These are phyloP conservation scores for Bovichtus variegatus DNA, from an alignment of 2,797 vertebrate species.

Conservation along the genomic window DNA sequence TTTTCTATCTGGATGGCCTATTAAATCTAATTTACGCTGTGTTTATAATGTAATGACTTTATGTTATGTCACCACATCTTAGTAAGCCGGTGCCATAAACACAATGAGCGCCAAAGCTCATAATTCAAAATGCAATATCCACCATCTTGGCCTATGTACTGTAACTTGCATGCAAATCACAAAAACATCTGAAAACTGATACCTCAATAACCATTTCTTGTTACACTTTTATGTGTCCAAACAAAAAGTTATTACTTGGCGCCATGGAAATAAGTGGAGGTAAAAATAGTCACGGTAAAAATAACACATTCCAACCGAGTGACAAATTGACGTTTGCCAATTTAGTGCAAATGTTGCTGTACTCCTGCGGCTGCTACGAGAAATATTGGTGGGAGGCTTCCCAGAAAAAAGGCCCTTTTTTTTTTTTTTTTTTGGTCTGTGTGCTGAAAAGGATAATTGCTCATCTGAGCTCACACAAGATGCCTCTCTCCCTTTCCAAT, in stretches of 20 bases:
- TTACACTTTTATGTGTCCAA: constrained; percentile 65
- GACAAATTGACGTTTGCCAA: constrained; percentile 76
- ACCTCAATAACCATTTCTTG: constrained; percentile 45
- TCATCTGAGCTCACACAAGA: constrained; percentile 81
- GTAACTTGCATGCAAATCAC: constrained; percentile 38
- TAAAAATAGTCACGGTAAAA: constrained; percentile 81
- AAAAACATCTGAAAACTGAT: constrained; percentile 44
- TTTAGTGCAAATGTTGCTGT: constrained; percentile 74
- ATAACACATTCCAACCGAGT: constrained; percentile 76
- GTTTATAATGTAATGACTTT: constrained; percentile 48
- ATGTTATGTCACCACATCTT: constrained; percentile 69
- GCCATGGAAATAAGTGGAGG: constrained; percentile 69
- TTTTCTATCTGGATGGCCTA: constrained; percentile 20
- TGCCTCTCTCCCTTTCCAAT: constrained; percentile 75
- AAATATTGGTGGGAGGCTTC: constrained; percentile 77
- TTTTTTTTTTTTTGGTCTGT: constrained; percentile 43
- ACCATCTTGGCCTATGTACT: neutral
- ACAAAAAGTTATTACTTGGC: constrained; percentile 72
- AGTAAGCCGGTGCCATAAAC: constrained; percentile 51
- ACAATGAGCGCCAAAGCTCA: constrained; percentile 39
- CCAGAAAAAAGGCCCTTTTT: constrained; percentile 55
- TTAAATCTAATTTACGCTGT: constrained; percentile 46
- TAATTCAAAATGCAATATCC: constrained; percentile 45
- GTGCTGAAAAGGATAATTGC: constrained; percentile 81
- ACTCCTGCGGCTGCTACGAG: constrained; percentile 70